Evolutionary conservation across 2,888 invertebrate species (phyloP).

Genomic region (Chrysolina oricalcia): DNA sequence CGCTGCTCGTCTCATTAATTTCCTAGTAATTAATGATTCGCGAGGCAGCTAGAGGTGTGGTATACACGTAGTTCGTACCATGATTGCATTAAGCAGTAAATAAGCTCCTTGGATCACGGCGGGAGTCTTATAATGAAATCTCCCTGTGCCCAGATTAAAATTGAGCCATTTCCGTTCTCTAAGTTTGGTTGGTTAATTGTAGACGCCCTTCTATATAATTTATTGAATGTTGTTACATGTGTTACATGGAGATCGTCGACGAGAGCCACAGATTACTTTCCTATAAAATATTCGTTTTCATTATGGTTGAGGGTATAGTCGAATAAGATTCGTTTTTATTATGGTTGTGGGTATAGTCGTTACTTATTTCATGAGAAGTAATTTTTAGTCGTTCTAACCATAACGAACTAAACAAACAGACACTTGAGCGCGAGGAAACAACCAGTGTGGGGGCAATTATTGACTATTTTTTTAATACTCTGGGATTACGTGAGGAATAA

Average conservation of each 20-base stretch:
- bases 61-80: background rate
- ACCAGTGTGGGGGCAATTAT: too few species aligned
- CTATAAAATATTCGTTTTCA: too few species aligned
- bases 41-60: background rate
- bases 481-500: too few species aligned
- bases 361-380: too few species aligned
- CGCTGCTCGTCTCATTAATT: background rate
- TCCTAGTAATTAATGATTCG: slow-evolving; percentile 20
- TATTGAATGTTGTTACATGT: background rate
- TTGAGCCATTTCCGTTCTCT: slow-evolving; percentile 20
- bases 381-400: too few species aligned
- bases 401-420: too few species aligned
- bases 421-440: too few species aligned
- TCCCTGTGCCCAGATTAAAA: slow-evolving; percentile 19
- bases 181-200: slow-evolving; percentile 26
- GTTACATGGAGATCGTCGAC: too few species aligned
- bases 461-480: too few species aligned
- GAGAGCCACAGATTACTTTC: background rate
- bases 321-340: too few species aligned
- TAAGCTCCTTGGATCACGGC: slow-evolving; percentile 12
- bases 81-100: slow-evolving; percentile 24
- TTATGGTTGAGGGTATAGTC: too few species aligned
- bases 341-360: too few species aligned
- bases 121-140: slow-evolving; percentile 18
- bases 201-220: slow-evolving; percentile 4